phyloP scores from a whole-genome alignment of 2,888 invertebrate species.

The Orchestes rusci region DNA sequence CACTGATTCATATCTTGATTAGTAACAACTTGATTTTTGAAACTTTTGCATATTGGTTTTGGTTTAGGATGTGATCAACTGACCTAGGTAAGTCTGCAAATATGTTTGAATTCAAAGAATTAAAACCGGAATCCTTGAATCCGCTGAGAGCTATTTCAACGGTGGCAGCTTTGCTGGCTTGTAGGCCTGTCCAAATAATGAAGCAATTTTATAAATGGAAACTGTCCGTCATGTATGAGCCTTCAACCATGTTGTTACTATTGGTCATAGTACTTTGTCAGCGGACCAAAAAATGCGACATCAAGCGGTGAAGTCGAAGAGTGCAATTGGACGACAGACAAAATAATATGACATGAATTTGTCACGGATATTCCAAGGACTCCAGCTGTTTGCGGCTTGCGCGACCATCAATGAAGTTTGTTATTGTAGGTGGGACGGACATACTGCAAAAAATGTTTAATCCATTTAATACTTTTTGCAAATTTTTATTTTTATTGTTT shows the following conservation, averaged over 20 bases:
- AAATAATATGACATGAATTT: conserved; percentile 10
- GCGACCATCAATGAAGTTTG: conserved; percentile 1
- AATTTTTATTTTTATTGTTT: too few relatives aligned
- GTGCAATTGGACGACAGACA: conserved; percentile 12
- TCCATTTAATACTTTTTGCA: too few relatives aligned
- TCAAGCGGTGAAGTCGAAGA: conserved; percentile 3
- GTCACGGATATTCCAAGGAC: conserved; percentile 6
- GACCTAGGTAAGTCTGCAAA: conserved; percentile 5
- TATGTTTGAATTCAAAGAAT: conserved; percentile 3
- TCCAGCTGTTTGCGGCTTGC: conserved; percentile 8
- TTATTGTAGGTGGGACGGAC: not conserved
- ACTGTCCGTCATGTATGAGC: conserved; percentile 7
- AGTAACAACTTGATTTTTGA: not conserved
- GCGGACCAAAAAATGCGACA: conserved; percentile 5
- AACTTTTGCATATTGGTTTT: not conserved
- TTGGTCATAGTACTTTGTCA: conserved; percentile 5
- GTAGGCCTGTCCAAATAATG: conserved; percentile 9
- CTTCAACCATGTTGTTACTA: conserved; percentile 7
- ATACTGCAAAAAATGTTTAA: conserved; percentile 2
- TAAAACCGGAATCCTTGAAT: conserved; percentile 7
- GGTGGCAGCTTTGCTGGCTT: conserved; percentile 11
- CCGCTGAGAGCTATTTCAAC: conserved; percentile 8
- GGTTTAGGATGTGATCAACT: not conserved
- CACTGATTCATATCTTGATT: not conserved
- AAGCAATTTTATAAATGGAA: conserved; percentile 6